Percentiles rank a stretch among this genome's conserved stretches.
These are phyloP conservation scores for Leptosomus discolor DNA, from an alignment of 2,113 vertebrate genomes.

Conservation along the genomic window DNA sequence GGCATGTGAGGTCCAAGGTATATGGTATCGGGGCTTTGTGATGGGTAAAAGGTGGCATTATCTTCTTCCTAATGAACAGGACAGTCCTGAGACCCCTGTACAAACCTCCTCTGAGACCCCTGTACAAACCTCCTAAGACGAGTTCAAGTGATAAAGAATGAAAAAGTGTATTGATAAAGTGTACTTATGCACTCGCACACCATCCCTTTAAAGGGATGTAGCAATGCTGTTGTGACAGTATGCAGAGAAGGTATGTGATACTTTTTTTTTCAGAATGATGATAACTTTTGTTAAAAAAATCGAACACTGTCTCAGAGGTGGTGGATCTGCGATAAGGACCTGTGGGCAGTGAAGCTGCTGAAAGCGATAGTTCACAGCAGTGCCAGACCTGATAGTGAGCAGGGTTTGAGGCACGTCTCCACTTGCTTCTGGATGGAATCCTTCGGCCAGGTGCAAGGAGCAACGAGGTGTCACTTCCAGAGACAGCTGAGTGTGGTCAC, in stretches of 20 bases:
- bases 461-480: background rate
- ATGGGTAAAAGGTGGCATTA: background rate
- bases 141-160: background rate
- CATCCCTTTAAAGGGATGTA: background rate
- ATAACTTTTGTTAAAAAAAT: background rate
- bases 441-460: background rate
- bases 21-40: background rate
- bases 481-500: background rate
- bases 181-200: background rate
- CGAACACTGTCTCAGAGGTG: fast-evolving
- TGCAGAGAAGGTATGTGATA: background rate
- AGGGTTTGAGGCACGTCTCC: background rate
- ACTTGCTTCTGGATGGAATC: background rate
- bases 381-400: background rate
- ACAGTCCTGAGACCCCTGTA: background rate
- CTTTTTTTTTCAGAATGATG: too few species aligned
- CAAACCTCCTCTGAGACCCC: background rate
- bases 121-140: background rate
- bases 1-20: background rate
- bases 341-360: background rate
- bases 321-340: fast-evolving
- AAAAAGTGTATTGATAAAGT: background rate
- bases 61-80: background rate
- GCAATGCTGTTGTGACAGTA: background rate
- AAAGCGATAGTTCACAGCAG: background rate